Percentiles rank a stretch among this genome's conserved stretches.
phyloP scores from a whole-genome alignment of 2,888 invertebrate genomes.

The Sceliomorpha sp. region DNA sequence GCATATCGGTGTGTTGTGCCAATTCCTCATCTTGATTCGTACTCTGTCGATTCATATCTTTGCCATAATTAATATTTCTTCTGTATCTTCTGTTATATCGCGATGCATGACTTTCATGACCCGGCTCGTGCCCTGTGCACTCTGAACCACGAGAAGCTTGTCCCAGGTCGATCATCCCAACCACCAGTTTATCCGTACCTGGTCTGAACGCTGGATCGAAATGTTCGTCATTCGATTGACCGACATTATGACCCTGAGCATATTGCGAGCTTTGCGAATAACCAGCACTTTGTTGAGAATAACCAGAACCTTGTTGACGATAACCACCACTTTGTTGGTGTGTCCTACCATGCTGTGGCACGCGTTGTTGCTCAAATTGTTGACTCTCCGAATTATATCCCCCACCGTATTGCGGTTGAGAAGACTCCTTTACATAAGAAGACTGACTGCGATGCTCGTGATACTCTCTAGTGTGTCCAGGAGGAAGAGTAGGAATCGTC shows the following conservation, averaged over 20 bases:
- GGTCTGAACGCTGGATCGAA: constrained; percentile 14
- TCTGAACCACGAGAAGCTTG: constrained; percentile 15
- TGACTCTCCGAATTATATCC: constrained; percentile 6
- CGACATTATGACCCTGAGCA: constrained; percentile 19
- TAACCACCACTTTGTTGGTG: neutral
- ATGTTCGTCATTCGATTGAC: neutral
- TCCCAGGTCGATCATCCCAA: constrained; percentile 20
- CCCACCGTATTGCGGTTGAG: constrained; percentile 17
- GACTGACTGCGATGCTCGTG: constrained; percentile 32
- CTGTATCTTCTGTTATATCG: constrained; percentile 19
- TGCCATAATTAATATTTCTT: neutral
- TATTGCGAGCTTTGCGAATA: constrained; percentile 3
- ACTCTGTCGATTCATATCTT: neutral
- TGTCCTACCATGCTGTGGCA: neutral
- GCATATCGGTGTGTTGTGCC: too few relatives aligned
- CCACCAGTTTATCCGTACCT: constrained; percentile 25
- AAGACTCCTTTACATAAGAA: constrained; percentile 33
- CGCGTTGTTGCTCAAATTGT: constrained; percentile 13
- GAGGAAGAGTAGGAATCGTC: constrained; percentile 4
- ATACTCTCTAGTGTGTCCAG: constrained; percentile 18
- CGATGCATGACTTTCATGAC: constrained; percentile 29
- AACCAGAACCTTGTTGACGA: constrained; percentile 10
- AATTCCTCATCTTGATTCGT: neutral
- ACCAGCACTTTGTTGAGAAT: constrained; percentile 23
- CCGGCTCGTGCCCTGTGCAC: constrained; percentile 26